Evolutionary conservation across 2,113 vertebrate genomes (phyloP).

Genomic region (Ochotona princeps): DNA sequence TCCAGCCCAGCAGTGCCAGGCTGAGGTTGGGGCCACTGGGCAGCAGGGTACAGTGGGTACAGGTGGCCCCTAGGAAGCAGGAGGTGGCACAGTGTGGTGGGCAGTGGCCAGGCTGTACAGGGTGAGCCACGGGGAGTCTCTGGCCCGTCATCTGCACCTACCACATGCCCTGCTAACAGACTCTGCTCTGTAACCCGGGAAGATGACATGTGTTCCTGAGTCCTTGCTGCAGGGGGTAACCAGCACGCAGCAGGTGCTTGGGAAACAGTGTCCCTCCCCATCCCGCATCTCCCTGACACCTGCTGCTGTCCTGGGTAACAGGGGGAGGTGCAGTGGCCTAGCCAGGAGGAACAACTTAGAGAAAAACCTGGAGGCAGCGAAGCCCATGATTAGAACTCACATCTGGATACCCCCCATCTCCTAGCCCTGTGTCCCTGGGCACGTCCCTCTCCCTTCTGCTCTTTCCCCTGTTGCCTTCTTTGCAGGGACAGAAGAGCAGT

Average conservation of each 20-base stretch:
- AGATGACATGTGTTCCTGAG: background rate
- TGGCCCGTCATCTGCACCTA: background rate
- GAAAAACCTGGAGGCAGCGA: background rate
- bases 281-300: background rate
- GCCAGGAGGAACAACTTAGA: background rate
- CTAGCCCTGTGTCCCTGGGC: background rate
- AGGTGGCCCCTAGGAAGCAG: background rate
- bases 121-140: background rate
- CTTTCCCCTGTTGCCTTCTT: constrained; percentile 16
- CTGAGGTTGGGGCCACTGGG: background rate
- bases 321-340: background rate
- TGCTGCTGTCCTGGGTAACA: background rate
- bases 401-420: background rate
- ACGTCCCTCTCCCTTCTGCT: background rate
- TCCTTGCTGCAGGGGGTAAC: background rate
- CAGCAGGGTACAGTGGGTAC: background rate
- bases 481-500: background rate
- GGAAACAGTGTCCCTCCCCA: background rate
- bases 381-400: background rate
- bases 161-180: background rate
- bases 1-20: background rate
- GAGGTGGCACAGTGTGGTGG: background rate
- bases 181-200: background rate
- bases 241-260: background rate
- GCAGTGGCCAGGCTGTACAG: background rate